Evolutionary conservation across 1,140 invertebrate genomes (phyloP), one percentile per base, ranked within the genome.

Genomic region (Papilio helenus): DNA sequence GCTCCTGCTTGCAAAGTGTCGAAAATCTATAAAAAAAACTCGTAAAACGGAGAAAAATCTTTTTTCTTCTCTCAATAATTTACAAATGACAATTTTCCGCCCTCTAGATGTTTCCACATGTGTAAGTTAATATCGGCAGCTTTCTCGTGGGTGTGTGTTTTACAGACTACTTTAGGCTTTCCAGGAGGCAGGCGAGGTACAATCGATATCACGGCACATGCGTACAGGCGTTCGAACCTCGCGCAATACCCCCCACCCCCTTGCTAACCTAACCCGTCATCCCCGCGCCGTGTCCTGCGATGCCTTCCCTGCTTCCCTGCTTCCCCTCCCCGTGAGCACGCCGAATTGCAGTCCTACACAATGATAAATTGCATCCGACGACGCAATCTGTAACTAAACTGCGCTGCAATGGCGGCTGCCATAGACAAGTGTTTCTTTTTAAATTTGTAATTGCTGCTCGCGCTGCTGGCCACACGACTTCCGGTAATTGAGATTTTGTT

Each of bases 121-220:
- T 16, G 49, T 74, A 39, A 39, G 7, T 46, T 74, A 51, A 49
- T 68, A 29, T 68, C 44, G n/a, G 39, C 14, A 74, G 20, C 12
- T 46, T 44, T 49, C 23, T n/a, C 42, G 72, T 46, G 44, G n/a
- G 68, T 39, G 55, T 79, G 44, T 58, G 77, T 65, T 82, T 78
- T 74, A 46, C 58, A 80, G 73, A 46, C 18, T 58, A 20, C 49
- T 74, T 58, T 78, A 82, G 79, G 39, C 76, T 23, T 46, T 76
- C 55, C 44, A 77, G 74, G 76, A 82, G 76, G 71, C 65, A 79
- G 79, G 76, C 58, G 68, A 34, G 46, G 76, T 8, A 42, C 80
- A 80, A 85, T 86, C 85, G 84, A 85, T 86, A 86, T 29, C 79
- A 72, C 79, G 68, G 80, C 85, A 84, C 85, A 83, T 84, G 86